Evolutionary conservation across 2,113 vertebrate species (phyloP).

Genomic region (Oophaga pumilio): DNA sequence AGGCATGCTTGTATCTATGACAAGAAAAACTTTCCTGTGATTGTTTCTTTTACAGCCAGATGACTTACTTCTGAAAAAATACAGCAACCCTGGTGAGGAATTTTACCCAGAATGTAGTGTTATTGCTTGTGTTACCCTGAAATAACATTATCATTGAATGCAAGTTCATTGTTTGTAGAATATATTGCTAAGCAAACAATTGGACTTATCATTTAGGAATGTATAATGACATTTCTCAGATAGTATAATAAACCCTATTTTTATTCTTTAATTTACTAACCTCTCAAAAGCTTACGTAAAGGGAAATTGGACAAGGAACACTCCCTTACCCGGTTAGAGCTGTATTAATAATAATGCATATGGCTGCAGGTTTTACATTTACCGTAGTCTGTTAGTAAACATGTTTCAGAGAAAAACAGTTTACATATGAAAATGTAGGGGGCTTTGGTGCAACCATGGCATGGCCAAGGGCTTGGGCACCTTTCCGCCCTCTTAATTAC

Average conservation of each 20-base stretch:
- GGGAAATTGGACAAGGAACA: too few relatives aligned
- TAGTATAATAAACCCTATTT: not conserved
- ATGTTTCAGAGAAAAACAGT: too few relatives aligned
- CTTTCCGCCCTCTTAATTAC: too few relatives aligned
- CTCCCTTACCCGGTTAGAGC: too few relatives aligned
- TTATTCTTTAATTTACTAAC: not conserved
- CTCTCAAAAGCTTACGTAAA: not conserved
- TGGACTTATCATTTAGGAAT: not conserved
- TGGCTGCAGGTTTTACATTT: too few relatives aligned
- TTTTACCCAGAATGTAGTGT: conserved; percentile 7
- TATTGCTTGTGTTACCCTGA: not conserved
- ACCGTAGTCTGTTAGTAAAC: too few relatives aligned
- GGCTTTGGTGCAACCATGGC: too few relatives aligned
- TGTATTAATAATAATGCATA: too few relatives aligned
- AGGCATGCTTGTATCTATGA: not conserved
- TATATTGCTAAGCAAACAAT: conserved; percentile 12
- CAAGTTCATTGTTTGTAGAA: not conserved
- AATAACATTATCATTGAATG: conserved; percentile 27
- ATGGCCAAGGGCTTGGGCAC: too few relatives aligned
- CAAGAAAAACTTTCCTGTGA: conserved; percentile 18
- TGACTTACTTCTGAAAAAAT: conserved; percentile 26
- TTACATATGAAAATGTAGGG: too few relatives aligned
- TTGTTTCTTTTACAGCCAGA: conserved; percentile 24
- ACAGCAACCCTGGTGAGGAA: conserved; percentile 1
- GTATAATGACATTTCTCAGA: not conserved